Conservation (phyloP, 2,888 invertebrate genomes). For the Steinernema carpocapsae region DNA sequence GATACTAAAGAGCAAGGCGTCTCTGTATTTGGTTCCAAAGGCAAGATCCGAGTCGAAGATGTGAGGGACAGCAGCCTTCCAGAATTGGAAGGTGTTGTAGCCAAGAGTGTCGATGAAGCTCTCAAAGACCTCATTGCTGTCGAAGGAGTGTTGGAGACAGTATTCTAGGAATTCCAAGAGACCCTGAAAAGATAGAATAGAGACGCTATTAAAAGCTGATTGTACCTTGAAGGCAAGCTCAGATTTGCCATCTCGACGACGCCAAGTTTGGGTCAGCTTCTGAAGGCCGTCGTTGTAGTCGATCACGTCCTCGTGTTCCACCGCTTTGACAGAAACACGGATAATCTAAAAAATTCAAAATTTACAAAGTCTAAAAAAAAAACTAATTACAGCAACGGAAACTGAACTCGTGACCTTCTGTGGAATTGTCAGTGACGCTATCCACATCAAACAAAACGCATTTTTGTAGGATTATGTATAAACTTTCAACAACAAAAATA, state of each 20-base stretch:
- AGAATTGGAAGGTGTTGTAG: slow-evolving; percentile 59
- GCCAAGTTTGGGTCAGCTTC: slow-evolving; percentile 56
- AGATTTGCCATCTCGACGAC: slow-evolving; percentile 55
- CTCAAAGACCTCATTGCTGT: slow-evolving; percentile 59
- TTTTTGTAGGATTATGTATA: no score
- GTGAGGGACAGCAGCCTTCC: slow-evolving; percentile 60
- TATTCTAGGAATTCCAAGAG: slow-evolving; percentile 62
- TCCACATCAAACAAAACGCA: no score
- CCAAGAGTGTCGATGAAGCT: slow-evolving; percentile 59
- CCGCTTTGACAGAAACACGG: background rate
- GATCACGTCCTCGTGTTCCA: slow-evolving; percentile 17
- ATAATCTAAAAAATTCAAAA: slow-evolving; percentile 9
- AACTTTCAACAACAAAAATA: no score
- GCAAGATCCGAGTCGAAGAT: slow-evolving; percentile 67
- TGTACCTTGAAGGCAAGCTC: slow-evolving; percentile 61
- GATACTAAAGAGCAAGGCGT: slow-evolving; percentile 65
- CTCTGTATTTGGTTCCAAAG: slow-evolving; percentile 65
- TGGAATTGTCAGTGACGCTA: no score
- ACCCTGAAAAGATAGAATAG: slow-evolving; percentile 49
- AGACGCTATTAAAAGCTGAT: background rate
- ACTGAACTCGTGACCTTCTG: no score
- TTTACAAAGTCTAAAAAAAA: background rate
- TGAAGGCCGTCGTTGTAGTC: slow-evolving; percentile 38
- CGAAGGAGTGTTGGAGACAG: slow-evolving; percentile 62
- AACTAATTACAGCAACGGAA: no score